phyloP scores from a whole-genome alignment of 1,140 invertebrate species.

The Dreissena polymorpha region DNA sequence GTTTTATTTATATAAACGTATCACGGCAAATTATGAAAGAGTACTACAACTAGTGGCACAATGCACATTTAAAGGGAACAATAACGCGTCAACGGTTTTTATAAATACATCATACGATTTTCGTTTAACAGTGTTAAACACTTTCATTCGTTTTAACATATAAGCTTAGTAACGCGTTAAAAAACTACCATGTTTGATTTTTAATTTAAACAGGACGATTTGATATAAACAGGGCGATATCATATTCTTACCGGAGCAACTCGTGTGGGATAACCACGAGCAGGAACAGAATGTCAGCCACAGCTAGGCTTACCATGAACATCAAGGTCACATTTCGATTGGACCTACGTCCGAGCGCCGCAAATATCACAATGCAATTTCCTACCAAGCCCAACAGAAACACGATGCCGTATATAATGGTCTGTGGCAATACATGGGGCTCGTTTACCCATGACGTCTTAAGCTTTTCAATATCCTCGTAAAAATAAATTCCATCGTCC shows the following conservation, averaged over 20 bases:
- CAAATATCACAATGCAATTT: conserved; percentile 91
- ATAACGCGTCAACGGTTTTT: too few species aligned
- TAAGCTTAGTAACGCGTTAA: too few species aligned
- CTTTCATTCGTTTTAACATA: too few species aligned
- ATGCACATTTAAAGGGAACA: too few species aligned
- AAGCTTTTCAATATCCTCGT: conserved; percentile 59
- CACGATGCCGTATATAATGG: conserved; percentile 84
- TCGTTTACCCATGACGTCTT: conserved; percentile 55
- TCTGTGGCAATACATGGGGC: conserved; percentile 60
- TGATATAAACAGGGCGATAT: too few species aligned
- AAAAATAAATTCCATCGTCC: conserved; percentile 50
- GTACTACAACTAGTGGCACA: too few species aligned
- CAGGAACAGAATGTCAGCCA: conserved; percentile 94
- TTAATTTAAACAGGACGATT: too few species aligned
- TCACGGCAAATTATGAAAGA: too few species aligned
- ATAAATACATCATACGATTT: too few species aligned
- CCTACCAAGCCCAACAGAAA: conserved; percentile 90
- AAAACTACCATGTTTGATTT: too few species aligned
- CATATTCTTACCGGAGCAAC: conserved; percentile 81
- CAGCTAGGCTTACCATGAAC: conserved; percentile 94
- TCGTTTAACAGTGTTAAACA: too few species aligned
- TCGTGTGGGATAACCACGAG: conserved; percentile 93
- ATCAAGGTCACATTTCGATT: conserved; percentile 95
- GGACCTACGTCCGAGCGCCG: conserved; percentile 89
- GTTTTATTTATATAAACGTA: too few species aligned